phyloP scores from a whole-genome alignment of 2,797 vertebrate species.

The Liparis tanakae region DNA sequence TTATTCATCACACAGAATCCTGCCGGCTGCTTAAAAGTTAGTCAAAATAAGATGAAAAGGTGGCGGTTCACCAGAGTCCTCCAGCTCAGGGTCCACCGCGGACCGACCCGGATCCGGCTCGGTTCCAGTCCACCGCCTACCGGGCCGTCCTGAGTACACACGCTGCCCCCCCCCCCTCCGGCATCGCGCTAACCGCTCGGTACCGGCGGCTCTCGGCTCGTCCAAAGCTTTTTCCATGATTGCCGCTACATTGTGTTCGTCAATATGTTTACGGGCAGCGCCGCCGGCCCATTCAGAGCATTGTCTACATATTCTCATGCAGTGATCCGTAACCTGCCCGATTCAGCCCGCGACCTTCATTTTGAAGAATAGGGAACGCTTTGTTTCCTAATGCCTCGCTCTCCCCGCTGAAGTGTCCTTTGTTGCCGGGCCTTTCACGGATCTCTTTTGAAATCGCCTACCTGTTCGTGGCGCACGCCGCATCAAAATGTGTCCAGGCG shows the following conservation, averaged over 20 bases:
- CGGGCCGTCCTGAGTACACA: background rate
- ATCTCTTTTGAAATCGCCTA: constrained; percentile 55
- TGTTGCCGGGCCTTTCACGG: constrained; percentile 44
- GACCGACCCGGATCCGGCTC: no score
- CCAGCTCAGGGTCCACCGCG: no score
- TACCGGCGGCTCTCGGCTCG: constrained; percentile 25
- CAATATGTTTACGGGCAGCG: constrained; percentile 9
- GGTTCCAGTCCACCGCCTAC: background rate
- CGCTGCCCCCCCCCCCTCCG: constrained; percentile 4
- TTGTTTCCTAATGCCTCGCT: constrained; percentile 25
- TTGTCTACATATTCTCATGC: constrained; percentile 33
- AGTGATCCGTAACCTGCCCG: constrained; percentile 35
- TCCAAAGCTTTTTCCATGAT: constrained; percentile 17
- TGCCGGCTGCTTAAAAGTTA: background rate
- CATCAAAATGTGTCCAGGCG: constrained; percentile 46
- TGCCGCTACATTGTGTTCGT: constrained; percentile 24
- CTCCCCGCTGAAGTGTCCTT: constrained; percentile 40
- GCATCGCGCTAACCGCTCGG: constrained; percentile 23
- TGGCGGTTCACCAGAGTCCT: no score
- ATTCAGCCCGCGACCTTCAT: constrained; percentile 51
- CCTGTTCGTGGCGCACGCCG: constrained; percentile 44
- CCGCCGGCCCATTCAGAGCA: constrained; percentile 9
- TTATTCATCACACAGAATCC: background rate
- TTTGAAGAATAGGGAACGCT: constrained; percentile 45
- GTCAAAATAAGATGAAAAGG: background rate